Base-by-base conservation (phyloP, 2,113 vertebrate genomes). In the Toxostoma redivivum region DNA sequence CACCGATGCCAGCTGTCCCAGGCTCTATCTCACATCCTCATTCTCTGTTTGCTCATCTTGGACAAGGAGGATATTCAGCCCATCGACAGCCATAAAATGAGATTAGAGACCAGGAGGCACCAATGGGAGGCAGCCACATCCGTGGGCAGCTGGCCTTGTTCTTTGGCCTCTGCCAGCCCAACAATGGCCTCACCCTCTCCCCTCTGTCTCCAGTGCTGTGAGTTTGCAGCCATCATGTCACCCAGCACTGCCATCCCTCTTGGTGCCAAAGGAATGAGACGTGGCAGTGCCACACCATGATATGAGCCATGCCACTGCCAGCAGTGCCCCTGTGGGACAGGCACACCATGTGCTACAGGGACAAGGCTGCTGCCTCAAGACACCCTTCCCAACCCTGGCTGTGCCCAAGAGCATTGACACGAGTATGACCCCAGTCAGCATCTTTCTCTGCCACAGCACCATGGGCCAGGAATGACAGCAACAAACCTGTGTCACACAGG, bases 31-130 rank as follows among this genome's bases (percentile, higher is more conserved):
- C 89, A 95, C 86, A 95, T 97, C 97, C 95, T 97, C 94, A 2
- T 97, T 95, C 86, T 90, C 70, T 97, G 95, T 98, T 98, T 98
- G 84, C 91, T 97, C 88, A 96, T 97, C 88, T 92, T 94, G 95
- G 92, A 96, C 95, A 95, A 94, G 96, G 93, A 97, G 95, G 95
- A 94, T 97, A 95, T 97, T 95, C 92, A 97, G 92, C 96, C 87
- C 86, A 64, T 91, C 35, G 90, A 86, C 92, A 96, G 95, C 87
- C 96, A 97, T 98, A 98, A 97, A 98, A 90, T 2, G 60, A 97
- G 97, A 98, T 98, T 97, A 98, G 96, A 96, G 35, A 73, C 77
- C 76, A 61, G 90, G 79, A 85, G 89, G 82, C n/a, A 0, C 95
- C 94, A 87, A 91, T 90, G 82, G 88, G 86, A 93, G 67, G 84